These are phyloP conservation scores for Gallirallus australis DNA, from an alignment of 2,797 vertebrate species.

Conservation along the genomic window DNA sequence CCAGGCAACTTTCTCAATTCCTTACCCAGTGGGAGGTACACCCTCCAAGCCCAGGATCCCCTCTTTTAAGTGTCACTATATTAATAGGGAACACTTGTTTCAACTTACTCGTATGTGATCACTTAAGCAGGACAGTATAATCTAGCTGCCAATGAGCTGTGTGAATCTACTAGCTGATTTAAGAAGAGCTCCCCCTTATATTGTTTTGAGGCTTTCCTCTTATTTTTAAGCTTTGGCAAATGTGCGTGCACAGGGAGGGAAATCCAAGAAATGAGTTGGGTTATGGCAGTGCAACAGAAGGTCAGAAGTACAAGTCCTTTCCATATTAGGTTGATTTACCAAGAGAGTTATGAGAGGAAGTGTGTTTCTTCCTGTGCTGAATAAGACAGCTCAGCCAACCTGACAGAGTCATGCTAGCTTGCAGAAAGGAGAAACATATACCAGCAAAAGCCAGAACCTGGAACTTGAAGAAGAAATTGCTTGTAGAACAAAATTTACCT, in stretches of 20 bases:
- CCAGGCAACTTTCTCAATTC: conserved; percentile 30
- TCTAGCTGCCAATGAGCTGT: conserved; percentile 37
- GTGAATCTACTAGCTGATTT: background rate
- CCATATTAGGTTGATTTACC: background rate
- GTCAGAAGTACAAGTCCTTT: background rate
- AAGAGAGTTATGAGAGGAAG: background rate
- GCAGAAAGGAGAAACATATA: background rate
- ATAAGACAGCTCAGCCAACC: background rate
- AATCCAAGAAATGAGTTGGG: background rate
- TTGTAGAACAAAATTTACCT: background rate
- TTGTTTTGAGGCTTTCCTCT: conserved; percentile 19
- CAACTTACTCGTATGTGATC: conserved; percentile 21
- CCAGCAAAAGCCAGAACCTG: background rate
- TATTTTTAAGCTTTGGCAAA: conserved; percentile 8
- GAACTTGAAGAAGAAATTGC: background rate
- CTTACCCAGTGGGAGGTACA: conserved; percentile 6
- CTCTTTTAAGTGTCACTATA: conserved; percentile 6
- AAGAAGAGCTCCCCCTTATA: background rate
- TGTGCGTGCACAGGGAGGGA: background rate
- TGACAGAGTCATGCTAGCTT: background rate
- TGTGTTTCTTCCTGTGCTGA: background rate
- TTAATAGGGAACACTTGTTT: conserved; percentile 53
- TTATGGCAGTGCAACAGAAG: background rate
- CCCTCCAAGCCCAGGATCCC: conserved; percentile 33
- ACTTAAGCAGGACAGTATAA: conserved; percentile 63